phyloP scores from a whole-genome alignment of 1,140 invertebrate genomes.

The Drosophila obscura region DNA sequence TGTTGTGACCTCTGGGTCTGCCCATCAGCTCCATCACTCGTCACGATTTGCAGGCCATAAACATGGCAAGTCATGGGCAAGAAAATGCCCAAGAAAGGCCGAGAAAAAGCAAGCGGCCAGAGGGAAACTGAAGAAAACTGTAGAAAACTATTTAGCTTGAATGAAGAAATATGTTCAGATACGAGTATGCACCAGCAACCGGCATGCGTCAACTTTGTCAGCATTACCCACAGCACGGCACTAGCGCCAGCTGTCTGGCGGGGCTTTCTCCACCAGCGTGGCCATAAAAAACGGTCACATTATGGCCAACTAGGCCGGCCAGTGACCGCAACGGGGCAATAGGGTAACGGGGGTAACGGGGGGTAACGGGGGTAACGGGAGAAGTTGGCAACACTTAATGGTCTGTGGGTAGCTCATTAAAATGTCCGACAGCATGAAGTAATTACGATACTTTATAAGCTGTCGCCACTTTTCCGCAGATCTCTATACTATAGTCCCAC shows the following conservation, averaged over 20 bases:
- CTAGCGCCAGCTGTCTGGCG: conserved; percentile 64
- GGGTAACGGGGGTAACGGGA: no score
- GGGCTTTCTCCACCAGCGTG: conserved; percentile 59
- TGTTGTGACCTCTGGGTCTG: conserved; percentile 13
- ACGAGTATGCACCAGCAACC: background rate
- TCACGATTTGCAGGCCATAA: conserved; percentile 58
- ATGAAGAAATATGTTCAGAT: conserved; percentile 50
- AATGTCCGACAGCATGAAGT: conserved; percentile 73
- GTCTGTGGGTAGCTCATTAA: conserved; percentile 63
- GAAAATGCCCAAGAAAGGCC: conserved; percentile 30
- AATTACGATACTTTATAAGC: conserved; percentile 73
- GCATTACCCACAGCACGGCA: conserved; percentile 57
- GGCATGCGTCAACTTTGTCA: conserved; percentile 52
- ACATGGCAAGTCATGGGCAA: conserved; percentile 52
- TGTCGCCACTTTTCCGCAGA: conserved; percentile 44
- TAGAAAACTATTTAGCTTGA: conserved; percentile 32
- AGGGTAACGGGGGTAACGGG: background rate
- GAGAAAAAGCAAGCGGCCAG: conserved; percentile 6
- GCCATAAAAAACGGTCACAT: conserved; percentile 70
- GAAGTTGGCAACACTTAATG: conserved; percentile 58
- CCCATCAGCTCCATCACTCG: conserved; percentile 29
- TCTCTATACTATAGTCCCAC: background rate
- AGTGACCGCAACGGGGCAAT: conserved; percentile 54
- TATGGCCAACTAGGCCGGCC: conserved; percentile 78
- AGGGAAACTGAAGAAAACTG: conserved; percentile 9